phyloP scores from a whole-genome alignment of 2,888 invertebrate genomes.

The Conchocele bisecta region DNA sequence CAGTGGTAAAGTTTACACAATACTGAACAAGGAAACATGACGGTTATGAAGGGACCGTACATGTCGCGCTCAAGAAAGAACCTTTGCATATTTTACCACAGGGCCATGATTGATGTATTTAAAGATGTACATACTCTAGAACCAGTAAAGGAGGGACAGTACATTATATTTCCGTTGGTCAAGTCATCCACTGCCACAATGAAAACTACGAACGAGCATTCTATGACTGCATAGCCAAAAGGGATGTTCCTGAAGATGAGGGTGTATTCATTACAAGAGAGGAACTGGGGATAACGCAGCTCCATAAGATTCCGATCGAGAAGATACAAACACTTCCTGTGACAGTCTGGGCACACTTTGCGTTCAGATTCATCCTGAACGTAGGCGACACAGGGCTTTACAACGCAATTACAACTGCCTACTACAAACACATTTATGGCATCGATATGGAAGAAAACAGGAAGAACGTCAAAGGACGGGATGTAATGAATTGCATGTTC shows the following conservation, averaged over 20 bases:
- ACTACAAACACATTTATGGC: slow-evolving; percentile 24
- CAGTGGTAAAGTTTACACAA: slow-evolving; percentile 43
- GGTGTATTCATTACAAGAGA: slow-evolving; percentile 37
- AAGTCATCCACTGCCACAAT: background rate
- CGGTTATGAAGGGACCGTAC: slow-evolving; percentile 43
- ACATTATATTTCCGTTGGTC: slow-evolving; percentile 30
- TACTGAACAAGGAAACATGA: slow-evolving; percentile 11
- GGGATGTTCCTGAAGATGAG: slow-evolving; percentile 14
- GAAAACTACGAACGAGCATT: slow-evolving; percentile 5
- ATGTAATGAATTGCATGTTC: slow-evolving; percentile 36
- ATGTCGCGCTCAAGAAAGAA: slow-evolving; percentile 14
- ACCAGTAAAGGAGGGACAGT: slow-evolving; percentile 14
- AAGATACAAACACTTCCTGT: slow-evolving; percentile 12
- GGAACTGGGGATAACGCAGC: slow-evolving; percentile 37
- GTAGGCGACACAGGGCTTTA: slow-evolving; percentile 43
- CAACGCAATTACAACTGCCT: slow-evolving; percentile 37
- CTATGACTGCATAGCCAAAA: slow-evolving; percentile 44
- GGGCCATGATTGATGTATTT: slow-evolving; percentile 36
- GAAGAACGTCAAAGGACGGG: slow-evolving; percentile 29
- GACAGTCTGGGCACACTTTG: slow-evolving; percentile 40
- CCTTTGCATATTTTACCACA: slow-evolving; percentile 37
- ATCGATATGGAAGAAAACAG: slow-evolving; percentile 51
- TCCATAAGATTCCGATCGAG: slow-evolving; percentile 23
- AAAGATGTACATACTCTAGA: slow-evolving; percentile 30
- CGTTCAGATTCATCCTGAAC: slow-evolving; percentile 32